Base-by-base conservation (phyloP, 2,888 invertebrate species). In the Dexiosoma caninum region DNA sequence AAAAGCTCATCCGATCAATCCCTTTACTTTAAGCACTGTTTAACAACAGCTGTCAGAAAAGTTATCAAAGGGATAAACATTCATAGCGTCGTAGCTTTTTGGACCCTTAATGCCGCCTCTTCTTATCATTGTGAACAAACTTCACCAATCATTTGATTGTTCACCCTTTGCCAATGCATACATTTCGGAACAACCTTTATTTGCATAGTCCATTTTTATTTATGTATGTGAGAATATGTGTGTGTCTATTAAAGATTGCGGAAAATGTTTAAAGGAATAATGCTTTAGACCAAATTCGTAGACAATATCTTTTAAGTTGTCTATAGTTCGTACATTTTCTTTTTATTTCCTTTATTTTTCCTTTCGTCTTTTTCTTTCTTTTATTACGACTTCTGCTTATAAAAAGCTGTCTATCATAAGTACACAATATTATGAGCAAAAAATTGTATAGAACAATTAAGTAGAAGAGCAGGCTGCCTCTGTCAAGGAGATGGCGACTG, bases 381-480 rank as follows among this genome's bases (percentile, higher is more conserved):
- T 30, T 10, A 49, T 16, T 51, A 12, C 42, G 30, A 57, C 69
- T 71, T 71, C 53, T 49, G 30, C 75, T 46, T 53, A 53, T 55
- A 76, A 55, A 62, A 66, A 66, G 32, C 71, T 76, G 75, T 72
- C 80, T 80, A 67, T 80, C 75, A 76, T 67, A 80, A 72, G 80
- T 76, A 76, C 27, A 53, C 66, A 57, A 70, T 21, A 67, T 75
- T 71, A 37, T 67, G 44, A 76, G 46, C 37, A 42, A 64, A 66
- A n/a, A 64, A 57, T 6, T 71, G 19, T 67, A 16, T 30, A 21
- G 46, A 62, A 46, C 46, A 69, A 69, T 27, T 69, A 67, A 57
- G 37, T 64, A 51, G 57, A 42, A 21, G 19, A n/a, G n/a, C n/a
- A 44, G 46, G 30, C 59, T 37, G 57, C 30, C n/a, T 44, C 30